Percentiles rank a stretch among this genome's conserved stretches.
Conservation (phyloP, 2,888 invertebrate species). For the Machimus atricapillus region DNA sequence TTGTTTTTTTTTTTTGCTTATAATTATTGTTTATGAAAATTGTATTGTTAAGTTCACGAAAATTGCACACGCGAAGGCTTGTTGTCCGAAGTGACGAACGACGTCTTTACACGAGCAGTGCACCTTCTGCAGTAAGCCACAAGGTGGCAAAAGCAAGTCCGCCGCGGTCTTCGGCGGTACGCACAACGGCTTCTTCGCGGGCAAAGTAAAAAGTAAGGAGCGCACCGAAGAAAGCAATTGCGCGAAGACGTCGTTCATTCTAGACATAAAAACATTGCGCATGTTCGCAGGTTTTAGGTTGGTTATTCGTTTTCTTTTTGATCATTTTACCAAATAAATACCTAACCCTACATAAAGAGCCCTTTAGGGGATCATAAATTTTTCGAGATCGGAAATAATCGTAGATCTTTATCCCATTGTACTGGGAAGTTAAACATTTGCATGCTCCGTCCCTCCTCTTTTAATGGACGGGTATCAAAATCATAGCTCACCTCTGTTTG, state of each 20-base stretch:
- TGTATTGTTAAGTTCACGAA: neutral
- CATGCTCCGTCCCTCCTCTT: neutral
- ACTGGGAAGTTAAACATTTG: neutral
- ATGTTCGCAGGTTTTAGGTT: neutral
- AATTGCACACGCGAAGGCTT: neutral
- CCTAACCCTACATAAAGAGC: neutral
- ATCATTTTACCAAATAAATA: neutral
- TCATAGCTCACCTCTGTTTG: neutral
- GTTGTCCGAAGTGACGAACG: neutral
- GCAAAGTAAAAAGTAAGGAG: neutral
- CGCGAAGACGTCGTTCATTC: neutral
- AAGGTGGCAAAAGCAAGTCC: neutral
- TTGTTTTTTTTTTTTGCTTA: neutral
- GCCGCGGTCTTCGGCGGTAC: neutral
- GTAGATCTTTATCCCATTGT: neutral
- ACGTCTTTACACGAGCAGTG: neutral
- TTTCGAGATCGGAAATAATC: neutral
- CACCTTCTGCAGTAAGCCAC: neutral
- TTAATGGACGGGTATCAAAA: neutral
- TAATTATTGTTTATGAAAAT: neutral
- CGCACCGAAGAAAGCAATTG: neutral
- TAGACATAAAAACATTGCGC: neutral
- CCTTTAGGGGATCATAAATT: neutral
- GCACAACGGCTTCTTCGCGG: neutral
- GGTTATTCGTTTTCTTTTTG: neutral